Evolutionary conservation across 2,888 invertebrate species (phyloP).

Genomic region (Nasonia oneida): DNA sequence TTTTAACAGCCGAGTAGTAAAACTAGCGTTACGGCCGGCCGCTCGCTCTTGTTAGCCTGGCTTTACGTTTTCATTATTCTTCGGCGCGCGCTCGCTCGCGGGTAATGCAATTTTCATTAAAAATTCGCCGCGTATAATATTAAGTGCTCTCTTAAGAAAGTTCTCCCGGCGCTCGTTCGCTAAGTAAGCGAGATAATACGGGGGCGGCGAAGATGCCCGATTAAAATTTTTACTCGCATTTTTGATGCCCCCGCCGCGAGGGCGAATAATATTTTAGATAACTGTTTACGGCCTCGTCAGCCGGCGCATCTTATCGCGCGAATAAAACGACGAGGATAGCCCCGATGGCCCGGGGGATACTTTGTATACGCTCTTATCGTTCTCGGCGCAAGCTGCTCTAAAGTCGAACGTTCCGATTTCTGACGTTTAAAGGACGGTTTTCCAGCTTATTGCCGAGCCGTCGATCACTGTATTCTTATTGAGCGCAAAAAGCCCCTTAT

Average conservation of each 20-base stretch:
- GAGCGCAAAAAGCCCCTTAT: neutral
- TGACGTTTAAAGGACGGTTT: neutral
- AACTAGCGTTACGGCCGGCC: constrained; percentile 12
- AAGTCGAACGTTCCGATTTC: neutral
- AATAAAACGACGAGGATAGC: neutral
- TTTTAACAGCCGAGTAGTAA: constrained; percentile 30
- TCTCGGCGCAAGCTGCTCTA: fast-evolving
- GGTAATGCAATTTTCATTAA: constrained; percentile 51
- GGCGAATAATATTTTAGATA: constrained; percentile 10
- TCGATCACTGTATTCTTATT: no score
- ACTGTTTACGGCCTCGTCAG: constrained; percentile 6
- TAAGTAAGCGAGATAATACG: constrained; percentile 17
- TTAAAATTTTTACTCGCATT: constrained; percentile 35
- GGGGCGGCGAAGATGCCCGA: constrained; percentile 3
- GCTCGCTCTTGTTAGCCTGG: constrained; percentile 17
- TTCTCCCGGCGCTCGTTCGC: constrained; percentile 5
- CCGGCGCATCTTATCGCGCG: neutral
- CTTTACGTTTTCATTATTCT: constrained; percentile 48
- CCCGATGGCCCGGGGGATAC: neutral
- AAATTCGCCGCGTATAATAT: constrained; percentile 47
- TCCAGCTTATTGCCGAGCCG: neutral
- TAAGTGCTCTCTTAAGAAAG: constrained; percentile 46
- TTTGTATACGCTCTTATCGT: neutral
- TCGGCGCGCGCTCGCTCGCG: constrained; percentile 1
- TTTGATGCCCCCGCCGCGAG: neutral